Evolutionary conservation across 2,888 invertebrate genomes (phyloP).

Genomic region (Caenorhabditis zanzibari): DNA sequence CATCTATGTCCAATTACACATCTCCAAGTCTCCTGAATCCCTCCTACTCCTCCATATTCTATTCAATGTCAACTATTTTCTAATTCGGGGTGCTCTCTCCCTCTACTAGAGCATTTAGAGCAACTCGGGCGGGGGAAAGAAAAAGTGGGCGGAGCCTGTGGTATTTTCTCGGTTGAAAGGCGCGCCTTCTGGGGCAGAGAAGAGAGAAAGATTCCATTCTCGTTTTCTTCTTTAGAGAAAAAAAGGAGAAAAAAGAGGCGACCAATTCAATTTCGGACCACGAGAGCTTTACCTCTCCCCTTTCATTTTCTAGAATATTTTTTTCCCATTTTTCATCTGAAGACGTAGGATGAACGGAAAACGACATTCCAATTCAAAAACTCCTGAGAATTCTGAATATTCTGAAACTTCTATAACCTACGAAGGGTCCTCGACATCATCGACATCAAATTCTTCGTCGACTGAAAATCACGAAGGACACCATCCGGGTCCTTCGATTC

Average conservation of each 20-base stretch:
- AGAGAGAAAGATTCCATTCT: background rate
- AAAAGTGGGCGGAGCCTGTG: constrained; percentile 3
- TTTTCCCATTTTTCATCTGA: background rate
- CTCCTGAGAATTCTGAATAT: background rate
- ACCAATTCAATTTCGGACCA: constrained; percentile 60
- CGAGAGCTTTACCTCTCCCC: background rate
- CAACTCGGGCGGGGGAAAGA: background rate
- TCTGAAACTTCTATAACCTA: background rate
- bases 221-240: constrained; percentile 7
- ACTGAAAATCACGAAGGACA: background rate
- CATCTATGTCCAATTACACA: constrained; percentile 8
- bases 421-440: background rate
- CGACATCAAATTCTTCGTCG: background rate
- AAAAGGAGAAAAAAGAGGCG: background rate
- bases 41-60: background rate
- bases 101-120: background rate
- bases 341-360: background rate
- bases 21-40: background rate
- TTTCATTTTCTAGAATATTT: background rate
- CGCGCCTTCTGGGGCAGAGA: constrained; percentile 5
- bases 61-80: constrained; percentile 12
- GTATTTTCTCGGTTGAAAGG: background rate
- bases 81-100: background rate
- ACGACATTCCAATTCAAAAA: too few species aligned
- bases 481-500: constrained; percentile 33